phyloP scores from a whole-genome alignment of 2,797 vertebrate species.

The Tokudaia tokunoshimensis region DNA sequence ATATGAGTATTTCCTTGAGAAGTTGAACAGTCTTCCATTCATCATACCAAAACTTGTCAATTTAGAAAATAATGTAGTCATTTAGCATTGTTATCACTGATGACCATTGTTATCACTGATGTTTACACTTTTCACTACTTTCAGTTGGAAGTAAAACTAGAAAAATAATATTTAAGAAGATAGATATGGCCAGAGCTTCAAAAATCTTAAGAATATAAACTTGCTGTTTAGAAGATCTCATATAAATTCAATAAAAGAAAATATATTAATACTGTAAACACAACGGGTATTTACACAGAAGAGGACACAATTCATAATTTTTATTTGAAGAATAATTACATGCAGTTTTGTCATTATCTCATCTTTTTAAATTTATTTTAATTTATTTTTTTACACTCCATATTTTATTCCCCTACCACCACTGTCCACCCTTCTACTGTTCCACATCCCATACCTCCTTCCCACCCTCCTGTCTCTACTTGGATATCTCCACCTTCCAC shows the following conservation, averaged over 20 bases:
- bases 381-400: too few species aligned
- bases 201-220: neutral
- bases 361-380: neutral
- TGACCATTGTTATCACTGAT: neutral
- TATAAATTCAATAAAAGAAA: neutral
- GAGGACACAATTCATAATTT: neutral
- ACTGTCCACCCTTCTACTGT: too few species aligned
- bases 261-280: neutral
- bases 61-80: neutral
- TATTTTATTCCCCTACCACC: too few species aligned
- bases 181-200: neutral
- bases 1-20: neutral
- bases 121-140: neutral
- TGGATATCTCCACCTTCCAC: too few species aligned
- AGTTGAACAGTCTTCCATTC: neutral
- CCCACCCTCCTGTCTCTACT: too few species aligned
- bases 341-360: neutral
- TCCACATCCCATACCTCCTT: too few species aligned
- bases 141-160: neutral
- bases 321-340: neutral
- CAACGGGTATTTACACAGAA: neutral
- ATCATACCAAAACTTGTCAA: neutral
- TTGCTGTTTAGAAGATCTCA: neutral
- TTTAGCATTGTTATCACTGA: neutral
- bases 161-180: neutral